These are phyloP conservation scores for Ptychobarbus kaznakovi DNA, from an alignment of 2,797 vertebrate species.

Conservation along the genomic window DNA sequence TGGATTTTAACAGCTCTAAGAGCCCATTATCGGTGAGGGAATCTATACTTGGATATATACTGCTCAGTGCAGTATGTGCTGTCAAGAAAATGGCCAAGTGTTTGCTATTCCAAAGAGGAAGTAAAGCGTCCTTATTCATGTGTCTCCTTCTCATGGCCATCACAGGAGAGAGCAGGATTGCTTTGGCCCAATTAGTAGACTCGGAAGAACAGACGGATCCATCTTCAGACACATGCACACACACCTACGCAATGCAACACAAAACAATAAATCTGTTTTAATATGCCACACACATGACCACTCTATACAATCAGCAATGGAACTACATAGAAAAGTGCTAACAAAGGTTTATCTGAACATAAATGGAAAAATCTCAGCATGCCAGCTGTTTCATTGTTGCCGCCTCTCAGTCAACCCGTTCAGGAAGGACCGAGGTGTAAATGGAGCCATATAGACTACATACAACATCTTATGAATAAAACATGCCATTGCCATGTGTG, in stretches of 20 bases:
- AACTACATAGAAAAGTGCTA: conserved; percentile 14
- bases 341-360: conserved; percentile 55
- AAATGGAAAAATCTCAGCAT: conserved; percentile 48
- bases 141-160: conserved; percentile 23
- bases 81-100: conserved; percentile 14
- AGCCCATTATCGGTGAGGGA: conserved; percentile 34
- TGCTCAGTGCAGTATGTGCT: conserved; percentile 2
- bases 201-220: conserved; percentile 18
- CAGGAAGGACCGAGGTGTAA: conserved; percentile 14
- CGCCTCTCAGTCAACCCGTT: conserved; percentile 27
- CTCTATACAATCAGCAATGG: conserved; percentile 41
- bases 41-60: conserved; percentile 30
- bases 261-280: conserved; percentile 33
- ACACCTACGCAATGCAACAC: conserved; percentile 4
- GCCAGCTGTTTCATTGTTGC: conserved; percentile 44
- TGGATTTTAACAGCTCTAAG: conserved; percentile 25
- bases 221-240: conserved; percentile 12
- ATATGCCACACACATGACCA: conserved; percentile 20
- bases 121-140: conserved; percentile 50
- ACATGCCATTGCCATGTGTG: conserved; percentile 8
- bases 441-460: conserved; percentile 19
- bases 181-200: conserved; percentile 48
- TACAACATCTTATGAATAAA: conserved; percentile 46
- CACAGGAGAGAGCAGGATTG: conserved; percentile 37
- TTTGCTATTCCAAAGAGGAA: conserved; percentile 25